phyloP scores from a whole-genome alignment of 2,113 vertebrate species.

The Gila orcuttii region DNA sequence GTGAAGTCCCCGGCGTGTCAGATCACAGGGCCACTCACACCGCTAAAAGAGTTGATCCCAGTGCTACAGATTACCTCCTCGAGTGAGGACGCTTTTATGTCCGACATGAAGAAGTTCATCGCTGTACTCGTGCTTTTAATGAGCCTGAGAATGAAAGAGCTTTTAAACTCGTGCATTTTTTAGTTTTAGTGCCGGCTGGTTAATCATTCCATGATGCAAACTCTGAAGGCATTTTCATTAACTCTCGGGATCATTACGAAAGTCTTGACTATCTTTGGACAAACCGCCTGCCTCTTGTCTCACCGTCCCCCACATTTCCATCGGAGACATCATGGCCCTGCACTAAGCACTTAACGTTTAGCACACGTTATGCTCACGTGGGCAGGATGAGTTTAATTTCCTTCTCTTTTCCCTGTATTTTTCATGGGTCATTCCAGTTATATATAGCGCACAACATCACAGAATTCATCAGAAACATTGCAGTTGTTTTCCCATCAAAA shows the following conservation, averaged over 20 bases:
- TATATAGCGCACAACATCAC: background rate
- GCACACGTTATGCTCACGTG: background rate
- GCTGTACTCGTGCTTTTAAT: background rate
- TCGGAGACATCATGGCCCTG: background rate
- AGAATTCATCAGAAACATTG: background rate
- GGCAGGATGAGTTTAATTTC: no score
- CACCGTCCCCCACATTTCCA: background rate
- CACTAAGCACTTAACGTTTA: background rate
- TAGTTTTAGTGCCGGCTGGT: conserved; percentile 5
- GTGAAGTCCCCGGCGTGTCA: conserved; percentile 34
- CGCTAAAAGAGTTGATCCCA: background rate
- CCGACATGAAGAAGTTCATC: conserved; percentile 3
- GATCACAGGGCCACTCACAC: conserved; percentile 7
- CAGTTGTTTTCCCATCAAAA: background rate
- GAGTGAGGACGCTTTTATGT: conserved; percentile 20
- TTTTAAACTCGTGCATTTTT: background rate
- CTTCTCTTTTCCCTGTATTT: no score
- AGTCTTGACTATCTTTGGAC: conserved; percentile 13
- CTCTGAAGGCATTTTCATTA: background rate
- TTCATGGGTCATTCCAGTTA: no score
- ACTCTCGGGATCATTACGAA: background rate
- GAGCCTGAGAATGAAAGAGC: background rate
- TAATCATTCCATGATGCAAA: conserved; percentile 24
- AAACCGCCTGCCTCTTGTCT: background rate
- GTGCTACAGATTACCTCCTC: conserved; percentile 11